phyloP scores from a whole-genome alignment of 2,797 vertebrate species.

The Chiloscyllium punctatum region DNA sequence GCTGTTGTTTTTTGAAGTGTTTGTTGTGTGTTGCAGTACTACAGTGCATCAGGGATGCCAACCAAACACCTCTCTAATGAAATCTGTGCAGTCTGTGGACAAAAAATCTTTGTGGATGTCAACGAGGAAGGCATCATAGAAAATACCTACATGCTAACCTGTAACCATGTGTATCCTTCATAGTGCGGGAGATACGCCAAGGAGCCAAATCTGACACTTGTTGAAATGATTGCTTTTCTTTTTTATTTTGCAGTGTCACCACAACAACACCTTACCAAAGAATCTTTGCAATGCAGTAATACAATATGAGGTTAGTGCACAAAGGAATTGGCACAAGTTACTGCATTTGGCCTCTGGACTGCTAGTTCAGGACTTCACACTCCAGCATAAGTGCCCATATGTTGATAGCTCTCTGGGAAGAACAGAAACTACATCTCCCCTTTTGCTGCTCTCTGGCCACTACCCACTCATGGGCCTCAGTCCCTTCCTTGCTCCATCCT shows the following conservation, averaged over 20 bases:
- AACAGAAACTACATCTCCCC: neutral
- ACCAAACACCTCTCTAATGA: conserved; percentile 95
- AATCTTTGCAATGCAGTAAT: no score
- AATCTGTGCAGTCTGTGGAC: conserved; percentile 94
- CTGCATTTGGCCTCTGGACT: neutral
- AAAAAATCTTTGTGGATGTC: conserved; percentile 91
- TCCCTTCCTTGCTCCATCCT: no score
- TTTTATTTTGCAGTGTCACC: no score
- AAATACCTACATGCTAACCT: conserved; percentile 93
- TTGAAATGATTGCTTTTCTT: neutral
- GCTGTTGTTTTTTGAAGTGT: neutral
- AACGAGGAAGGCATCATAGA: conserved; percentile 96
- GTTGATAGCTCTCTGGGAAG: neutral
- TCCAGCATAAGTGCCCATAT: neutral
- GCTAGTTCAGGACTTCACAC: neutral
- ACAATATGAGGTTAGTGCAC: neutral
- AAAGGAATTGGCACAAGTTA: neutral
- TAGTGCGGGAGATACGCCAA: neutral
- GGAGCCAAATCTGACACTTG: neutral
- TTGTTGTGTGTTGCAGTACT: conserved; percentile 65
- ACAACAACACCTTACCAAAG: no score
- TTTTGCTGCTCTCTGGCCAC: neutral
- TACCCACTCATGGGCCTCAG: no score
- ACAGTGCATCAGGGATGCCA: conserved; percentile 92
- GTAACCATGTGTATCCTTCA: conserved; percentile 96